Evolutionary conservation across 2,888 invertebrate genomes (phyloP).

Genomic region (Ormyrus labotus): DNA sequence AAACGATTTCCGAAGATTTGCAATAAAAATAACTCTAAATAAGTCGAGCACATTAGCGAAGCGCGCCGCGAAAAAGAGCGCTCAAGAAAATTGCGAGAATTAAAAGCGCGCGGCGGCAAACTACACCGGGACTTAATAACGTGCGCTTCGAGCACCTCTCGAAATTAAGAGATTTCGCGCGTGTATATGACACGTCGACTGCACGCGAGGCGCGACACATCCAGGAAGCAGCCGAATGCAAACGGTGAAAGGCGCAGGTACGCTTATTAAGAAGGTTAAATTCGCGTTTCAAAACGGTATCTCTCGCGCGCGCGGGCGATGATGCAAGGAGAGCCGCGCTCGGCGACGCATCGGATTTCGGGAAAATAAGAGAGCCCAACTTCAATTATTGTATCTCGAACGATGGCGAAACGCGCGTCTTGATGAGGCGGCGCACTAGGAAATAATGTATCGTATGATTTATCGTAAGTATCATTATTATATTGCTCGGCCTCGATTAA

Average conservation of each 20-base stretch:
- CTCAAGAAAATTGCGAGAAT: not conserved
- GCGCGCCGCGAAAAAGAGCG: not conserved
- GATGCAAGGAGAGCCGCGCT: slow-evolving; percentile 8
- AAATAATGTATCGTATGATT: not conserved
- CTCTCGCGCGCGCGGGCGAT: not conserved
- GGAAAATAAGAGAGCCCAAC: no score
- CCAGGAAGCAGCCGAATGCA: slow-evolving; percentile 36
- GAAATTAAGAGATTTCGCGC: slow-evolving; percentile 29
- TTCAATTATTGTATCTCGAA: no score
- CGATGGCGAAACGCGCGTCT: no score
- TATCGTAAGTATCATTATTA: not conserved
- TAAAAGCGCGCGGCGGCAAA: no score
- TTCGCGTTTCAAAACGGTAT: slow-evolving; percentile 19
- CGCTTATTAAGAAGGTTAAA: slow-evolving; percentile 34
- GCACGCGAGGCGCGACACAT: slow-evolving; percentile 8
- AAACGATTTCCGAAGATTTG: slow-evolving; percentile 1
- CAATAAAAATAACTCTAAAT: not conserved
- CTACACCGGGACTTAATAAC: slow-evolving; percentile 4
- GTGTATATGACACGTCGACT: not conserved
- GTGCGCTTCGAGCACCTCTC: not conserved
- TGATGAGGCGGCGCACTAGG: no score
- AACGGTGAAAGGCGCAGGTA: slow-evolving; percentile 37
- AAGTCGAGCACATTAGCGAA: not conserved
- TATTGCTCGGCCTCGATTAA: slow-evolving; percentile 12
- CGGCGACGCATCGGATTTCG: no score